phyloP scores from a whole-genome alignment of 2,113 vertebrate genomes.

The Muscicapa adusta region DNA sequence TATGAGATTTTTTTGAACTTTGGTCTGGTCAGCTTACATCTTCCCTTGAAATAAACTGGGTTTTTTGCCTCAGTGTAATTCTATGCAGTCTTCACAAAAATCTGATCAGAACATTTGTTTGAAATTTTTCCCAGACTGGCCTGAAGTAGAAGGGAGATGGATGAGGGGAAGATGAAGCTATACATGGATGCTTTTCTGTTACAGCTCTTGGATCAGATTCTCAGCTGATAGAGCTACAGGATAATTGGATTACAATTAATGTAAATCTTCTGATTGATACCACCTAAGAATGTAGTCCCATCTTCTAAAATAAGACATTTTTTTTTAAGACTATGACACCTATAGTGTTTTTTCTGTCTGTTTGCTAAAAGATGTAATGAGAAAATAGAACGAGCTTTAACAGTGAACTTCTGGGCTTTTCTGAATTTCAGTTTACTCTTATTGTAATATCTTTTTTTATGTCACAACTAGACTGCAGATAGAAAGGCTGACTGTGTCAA shows the following conservation, averaged over 20 bases:
- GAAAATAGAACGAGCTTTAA: neutral
- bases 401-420: neutral
- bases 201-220: neutral
- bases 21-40: neutral
- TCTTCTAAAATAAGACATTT: neutral
- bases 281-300: neutral
- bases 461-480: slow-evolving; percentile 38
- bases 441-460: slow-evolving; percentile 6
- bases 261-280: neutral
- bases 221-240: neutral
- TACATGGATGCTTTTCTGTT: neutral
- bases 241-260: neutral
- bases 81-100: neutral
- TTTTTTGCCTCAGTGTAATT: neutral
- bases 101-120: neutral
- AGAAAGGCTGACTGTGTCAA: neutral
- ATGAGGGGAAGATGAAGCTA: neutral
- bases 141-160: neutral
- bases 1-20: neutral
- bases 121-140: neutral
- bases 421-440: slow-evolving; percentile 39
- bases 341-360: neutral
- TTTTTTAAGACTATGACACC: neutral
- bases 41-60: neutral
- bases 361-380: neutral